Conservation (phyloP, 92 coral and sea anemone species). For the Micromussa lordhowensis region DNA sequence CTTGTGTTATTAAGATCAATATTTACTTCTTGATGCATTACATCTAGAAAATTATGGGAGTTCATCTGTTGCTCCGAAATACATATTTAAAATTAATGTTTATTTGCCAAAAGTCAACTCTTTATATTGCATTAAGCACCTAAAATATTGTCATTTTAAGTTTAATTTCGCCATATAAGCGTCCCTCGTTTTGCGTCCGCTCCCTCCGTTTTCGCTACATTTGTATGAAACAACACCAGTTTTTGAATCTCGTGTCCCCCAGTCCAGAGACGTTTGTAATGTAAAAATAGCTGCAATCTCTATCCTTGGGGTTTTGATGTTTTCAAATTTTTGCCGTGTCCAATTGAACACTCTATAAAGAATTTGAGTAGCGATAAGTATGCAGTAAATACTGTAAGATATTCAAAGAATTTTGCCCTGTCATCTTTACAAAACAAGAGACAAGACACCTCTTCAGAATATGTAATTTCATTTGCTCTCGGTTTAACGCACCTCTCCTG, state of each 20-base stretch:
- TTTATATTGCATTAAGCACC: neutral
- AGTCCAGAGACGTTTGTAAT: neutral
- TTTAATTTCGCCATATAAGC: neutral
- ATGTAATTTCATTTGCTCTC: too few relatives aligned
- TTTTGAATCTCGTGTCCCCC: neutral
- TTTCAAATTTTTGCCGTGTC: neutral
- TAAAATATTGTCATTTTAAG: neutral
- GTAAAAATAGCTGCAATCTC: neutral
- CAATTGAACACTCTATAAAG: neutral
- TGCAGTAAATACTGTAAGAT: neutral
- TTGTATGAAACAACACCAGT: neutral
- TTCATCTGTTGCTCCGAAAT: neutral
- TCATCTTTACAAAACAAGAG: neutral
- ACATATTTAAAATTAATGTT: neutral
- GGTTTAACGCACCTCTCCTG: too few relatives aligned
- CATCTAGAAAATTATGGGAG: neutral
- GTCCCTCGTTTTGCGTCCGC: neutral
- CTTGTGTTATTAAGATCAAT: neutral
- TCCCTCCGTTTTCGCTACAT: neutral
- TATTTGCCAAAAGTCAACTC: neutral
- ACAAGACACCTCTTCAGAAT: neutral
- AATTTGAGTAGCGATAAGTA: neutral
- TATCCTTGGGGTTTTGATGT: neutral
- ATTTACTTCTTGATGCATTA: neutral
- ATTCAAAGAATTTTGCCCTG: neutral